Conservation (phyloP, 1,140 invertebrate genomes). For the Bombus waltoni region DNA sequence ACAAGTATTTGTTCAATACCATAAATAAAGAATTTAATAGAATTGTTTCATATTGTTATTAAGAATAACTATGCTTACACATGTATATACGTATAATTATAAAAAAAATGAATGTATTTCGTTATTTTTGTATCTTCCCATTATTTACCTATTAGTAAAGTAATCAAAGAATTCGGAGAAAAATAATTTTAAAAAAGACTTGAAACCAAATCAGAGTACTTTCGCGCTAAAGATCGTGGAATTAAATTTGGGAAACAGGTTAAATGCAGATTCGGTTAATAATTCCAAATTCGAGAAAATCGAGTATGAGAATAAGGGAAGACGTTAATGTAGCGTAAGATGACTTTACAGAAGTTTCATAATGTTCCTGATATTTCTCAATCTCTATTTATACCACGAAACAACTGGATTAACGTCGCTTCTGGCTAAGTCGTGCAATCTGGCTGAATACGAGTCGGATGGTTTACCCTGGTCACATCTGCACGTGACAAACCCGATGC, state of each 20-base stretch:
- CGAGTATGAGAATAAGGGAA: no score
- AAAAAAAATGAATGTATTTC: no score
- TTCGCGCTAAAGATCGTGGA: no score
- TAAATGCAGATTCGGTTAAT: no score
- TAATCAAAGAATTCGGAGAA: no score
- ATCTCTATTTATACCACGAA: neutral
- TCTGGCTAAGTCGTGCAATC: slow-evolving; percentile 4
- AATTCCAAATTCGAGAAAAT: neutral
- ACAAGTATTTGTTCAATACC: neutral
- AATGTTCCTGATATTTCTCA: neutral
- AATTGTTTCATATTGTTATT: neutral
- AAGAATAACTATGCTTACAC: neutral
- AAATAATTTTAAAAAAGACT: no score
- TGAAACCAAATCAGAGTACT: no score
- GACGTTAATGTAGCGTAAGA: neutral
- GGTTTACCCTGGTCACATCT: slow-evolving; percentile 10
- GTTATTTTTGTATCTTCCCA: no score
- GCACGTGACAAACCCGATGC: slow-evolving; percentile 13
- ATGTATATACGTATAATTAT: no score
- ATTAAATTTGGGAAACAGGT: neutral
- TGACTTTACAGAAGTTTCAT: neutral
- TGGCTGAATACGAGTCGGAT: slow-evolving; percentile 1
- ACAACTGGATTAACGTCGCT: slow-evolving; percentile 18
- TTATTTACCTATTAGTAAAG: no score
- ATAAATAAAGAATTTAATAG: no score